Conservation (phyloP, 2,797 vertebrate genomes). For the Sternarchorhynchus goeldii region DNA sequence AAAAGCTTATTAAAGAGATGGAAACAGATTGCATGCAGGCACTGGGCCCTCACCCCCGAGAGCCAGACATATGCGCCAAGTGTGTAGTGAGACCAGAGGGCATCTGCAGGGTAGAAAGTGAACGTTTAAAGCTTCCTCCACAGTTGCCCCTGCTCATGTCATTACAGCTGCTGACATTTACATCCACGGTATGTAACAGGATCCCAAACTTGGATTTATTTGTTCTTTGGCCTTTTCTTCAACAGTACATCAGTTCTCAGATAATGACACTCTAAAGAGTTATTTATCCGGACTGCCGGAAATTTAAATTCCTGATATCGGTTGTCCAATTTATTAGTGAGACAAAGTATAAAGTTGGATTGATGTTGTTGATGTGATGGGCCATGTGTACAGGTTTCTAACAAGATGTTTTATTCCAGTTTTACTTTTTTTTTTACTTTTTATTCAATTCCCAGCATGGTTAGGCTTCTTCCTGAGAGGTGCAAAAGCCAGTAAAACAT, state of each 20-base stretch:
- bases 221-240: conserved; percentile 2
- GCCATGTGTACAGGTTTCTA: not conserved
- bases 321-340: not conserved
- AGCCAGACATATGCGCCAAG: conserved; percentile 27
- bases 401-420: not conserved
- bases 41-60: conserved; percentile 17
- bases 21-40: conserved; percentile 36
- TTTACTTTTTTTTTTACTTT: not conserved
- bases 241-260: not conserved
- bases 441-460: not conserved
- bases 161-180: conserved; percentile 38
- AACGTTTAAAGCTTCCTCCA: conserved; percentile 17
- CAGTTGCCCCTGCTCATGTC: conserved; percentile 4
- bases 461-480: not conserved
- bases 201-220: conserved; percentile 25
- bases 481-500: not conserved
- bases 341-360: not conserved
- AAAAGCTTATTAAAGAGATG: conserved; percentile 23
- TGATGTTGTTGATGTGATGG: not conserved
- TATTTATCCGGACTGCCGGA: not conserved
- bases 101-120: not conserved
- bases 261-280: not conserved
- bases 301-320: not conserved
- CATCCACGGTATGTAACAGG: conserved; percentile 2
- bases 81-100: not conserved